Conservation (phyloP, 2,113 vertebrate genomes). For the Clinocottus analis region DNA sequence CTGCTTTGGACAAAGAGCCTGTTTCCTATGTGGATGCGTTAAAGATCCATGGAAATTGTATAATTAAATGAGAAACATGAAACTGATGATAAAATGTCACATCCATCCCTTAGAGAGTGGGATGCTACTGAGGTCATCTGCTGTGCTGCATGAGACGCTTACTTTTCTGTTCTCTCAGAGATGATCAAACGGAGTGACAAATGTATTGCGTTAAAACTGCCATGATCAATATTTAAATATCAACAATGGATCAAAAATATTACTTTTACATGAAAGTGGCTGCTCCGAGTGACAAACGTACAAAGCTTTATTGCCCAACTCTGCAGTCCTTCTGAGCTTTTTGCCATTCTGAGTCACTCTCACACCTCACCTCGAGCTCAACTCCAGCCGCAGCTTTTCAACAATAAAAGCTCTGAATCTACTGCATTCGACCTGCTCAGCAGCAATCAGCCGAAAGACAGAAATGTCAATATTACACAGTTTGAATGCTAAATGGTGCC, state of each 20-base stretch:
- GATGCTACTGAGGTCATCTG: neutral
- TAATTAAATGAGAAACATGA: neutral
- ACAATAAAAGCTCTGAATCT: too few relatives aligned
- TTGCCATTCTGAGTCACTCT: too few relatives aligned
- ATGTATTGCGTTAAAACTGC: too few relatives aligned
- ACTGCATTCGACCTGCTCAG: too few relatives aligned
- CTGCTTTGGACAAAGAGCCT: conserved; percentile 5
- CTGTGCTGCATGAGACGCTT: neutral
- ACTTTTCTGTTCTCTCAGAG: too few relatives aligned
- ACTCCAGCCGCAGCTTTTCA: too few relatives aligned
- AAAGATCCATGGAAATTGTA: neutral
- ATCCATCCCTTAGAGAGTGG: neutral
- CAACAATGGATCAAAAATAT: too few relatives aligned
- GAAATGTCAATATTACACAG: neutral
- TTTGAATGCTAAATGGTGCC: neutral
- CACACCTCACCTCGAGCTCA: too few relatives aligned
- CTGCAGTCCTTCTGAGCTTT: too few relatives aligned
- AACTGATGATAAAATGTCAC: neutral
- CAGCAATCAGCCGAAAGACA: neutral
- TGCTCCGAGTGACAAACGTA: neutral
- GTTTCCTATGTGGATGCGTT: conserved; percentile 14
- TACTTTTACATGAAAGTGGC: neutral
- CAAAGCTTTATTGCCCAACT: too few relatives aligned
- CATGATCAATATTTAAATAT: too few relatives aligned
- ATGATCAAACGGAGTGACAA: neutral